A percentile compares a stretch with the other conserved stretches of the same genome.
phyloP scores from a whole-genome alignment of 2,113 vertebrate genomes.

The Erythrocercus mccallii region DNA sequence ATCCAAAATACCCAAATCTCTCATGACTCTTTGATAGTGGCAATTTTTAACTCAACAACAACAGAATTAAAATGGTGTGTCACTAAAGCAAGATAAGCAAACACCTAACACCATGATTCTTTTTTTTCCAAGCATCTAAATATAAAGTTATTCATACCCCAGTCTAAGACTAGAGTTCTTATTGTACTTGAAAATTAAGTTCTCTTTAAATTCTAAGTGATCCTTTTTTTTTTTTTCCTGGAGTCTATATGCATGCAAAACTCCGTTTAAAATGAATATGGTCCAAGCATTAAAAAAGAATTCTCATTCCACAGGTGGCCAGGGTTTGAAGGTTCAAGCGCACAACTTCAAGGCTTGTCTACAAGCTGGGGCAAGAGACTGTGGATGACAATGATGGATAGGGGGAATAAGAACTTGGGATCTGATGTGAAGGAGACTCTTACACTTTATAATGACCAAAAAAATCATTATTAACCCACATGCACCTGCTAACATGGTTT shows the following conservation, averaged over 20 bases:
- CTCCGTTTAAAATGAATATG: background rate
- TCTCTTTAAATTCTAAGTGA: background rate
- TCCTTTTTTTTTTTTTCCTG: background rate
- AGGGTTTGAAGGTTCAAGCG: background rate
- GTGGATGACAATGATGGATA: no score
- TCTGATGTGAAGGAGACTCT: background rate
- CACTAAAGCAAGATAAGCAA: background rate
- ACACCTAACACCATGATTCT: background rate
- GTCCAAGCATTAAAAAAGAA: background rate
- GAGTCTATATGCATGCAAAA: background rate
- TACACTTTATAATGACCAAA: background rate
- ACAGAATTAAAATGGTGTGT: background rate
- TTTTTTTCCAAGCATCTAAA: background rate
- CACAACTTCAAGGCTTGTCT: background rate
- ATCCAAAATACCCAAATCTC: background rate
- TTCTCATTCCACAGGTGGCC: background rate
- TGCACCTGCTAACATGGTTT: background rate
- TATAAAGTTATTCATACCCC: background rate
- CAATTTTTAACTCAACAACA: background rate
- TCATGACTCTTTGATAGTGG: background rate
- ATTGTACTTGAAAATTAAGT: background rate
- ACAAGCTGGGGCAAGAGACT: rapidly evolving
- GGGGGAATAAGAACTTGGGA: background rate
- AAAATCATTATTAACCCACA: background rate
- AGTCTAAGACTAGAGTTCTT: background rate